Base-by-base conservation (phyloP, 2,797 vertebrate genomes). In the Myotis planiceps region DNA sequence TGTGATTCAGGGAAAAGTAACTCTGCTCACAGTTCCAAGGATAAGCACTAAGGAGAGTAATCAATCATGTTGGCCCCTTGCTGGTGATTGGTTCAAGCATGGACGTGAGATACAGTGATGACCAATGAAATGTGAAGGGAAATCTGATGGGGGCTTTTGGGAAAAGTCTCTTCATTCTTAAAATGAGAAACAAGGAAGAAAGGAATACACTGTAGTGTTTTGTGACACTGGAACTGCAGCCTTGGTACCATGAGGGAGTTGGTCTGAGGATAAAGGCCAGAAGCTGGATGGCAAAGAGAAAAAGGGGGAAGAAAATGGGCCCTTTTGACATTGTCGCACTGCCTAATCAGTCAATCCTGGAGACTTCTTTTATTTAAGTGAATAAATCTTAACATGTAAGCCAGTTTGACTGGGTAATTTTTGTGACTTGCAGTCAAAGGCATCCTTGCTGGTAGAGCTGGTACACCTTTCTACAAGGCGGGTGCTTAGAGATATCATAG, bases 141-240 rank as follows among this genome's bases (percentile, higher is more conserved):
- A 80, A 60, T 87, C 45, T 83, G 32, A 45, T 6, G 0, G 39
- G 25, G 1, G 16, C 21, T 16, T 92, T 55, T 65, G 60, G 16
- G 39, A 47, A 75, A 86, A 63, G 42, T 45, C 68, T 45, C 19
- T 65, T 88, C 34, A 71, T 92, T 53, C 49, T 72, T 86, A 49
- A 83, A 72, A 81, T 29, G 80, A 89, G 58, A 85, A 76, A 63
- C 42, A 32, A 49, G 69, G 75, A 71, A 82, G 23, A 95, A 75
- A 63, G 47, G 66, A 74, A 65, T 4, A 76, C 3, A 34, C 1
- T 1, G 1, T 42, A 27, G 14, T 23, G 37, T 58, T 63, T 75
- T 74, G 12, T n/a, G 49, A 39, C 34, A 49, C 18, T 76, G 49
- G 74, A 47, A 66, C 14, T 60, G 21, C 9, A 78, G 55, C 39